Conservation (phyloP, 2,888 invertebrate genomes). For the Drosophila lutescens region DNA sequence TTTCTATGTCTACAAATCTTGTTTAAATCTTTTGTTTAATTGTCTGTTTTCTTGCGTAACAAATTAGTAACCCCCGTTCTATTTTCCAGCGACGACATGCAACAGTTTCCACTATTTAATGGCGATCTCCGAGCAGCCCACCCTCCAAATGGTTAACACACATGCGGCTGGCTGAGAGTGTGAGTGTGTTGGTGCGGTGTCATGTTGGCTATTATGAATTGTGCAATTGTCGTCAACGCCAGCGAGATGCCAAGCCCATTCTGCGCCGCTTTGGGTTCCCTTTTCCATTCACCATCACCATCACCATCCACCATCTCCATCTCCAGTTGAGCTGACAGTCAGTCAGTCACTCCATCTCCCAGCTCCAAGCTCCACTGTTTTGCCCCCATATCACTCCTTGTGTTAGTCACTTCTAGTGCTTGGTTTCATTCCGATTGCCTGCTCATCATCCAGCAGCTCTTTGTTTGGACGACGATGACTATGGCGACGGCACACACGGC, state of each 20-base stretch:
- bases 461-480: conserved; percentile 28
- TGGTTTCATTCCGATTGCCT: conserved; percentile 46
- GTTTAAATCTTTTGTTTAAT: too few species aligned
- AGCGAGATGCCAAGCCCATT: conserved; percentile 49
- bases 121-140: conserved; percentile 38
- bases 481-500: conserved; percentile 33
- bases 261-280: conserved; percentile 11
- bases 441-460: conserved; percentile 37
- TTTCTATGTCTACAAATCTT: neutral
- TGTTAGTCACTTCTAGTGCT: conserved; percentile 47
- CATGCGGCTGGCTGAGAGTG: conserved; percentile 9
- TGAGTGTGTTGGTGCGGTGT: conserved; percentile 39
- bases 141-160: conserved; percentile 61
- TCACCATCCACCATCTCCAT: conserved; percentile 16
- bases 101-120: conserved; percentile 51
- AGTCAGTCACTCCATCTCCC: conserved; percentile 27
- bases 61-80: neutral
- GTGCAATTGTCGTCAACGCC: conserved; percentile 77
- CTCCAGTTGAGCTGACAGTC: conserved; percentile 20
- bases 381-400: conserved; percentile 5
- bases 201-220: conserved; percentile 77
- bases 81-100: conserved; percentile 24
- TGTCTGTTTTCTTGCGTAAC: neutral
- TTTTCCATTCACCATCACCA: conserved; percentile 7
- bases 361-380: neutral